Evolutionary conservation across 2,888 invertebrate species (phyloP), one percentile per base, ranked within the genome.

Genomic region (Netelia fuscicornis): DNA sequence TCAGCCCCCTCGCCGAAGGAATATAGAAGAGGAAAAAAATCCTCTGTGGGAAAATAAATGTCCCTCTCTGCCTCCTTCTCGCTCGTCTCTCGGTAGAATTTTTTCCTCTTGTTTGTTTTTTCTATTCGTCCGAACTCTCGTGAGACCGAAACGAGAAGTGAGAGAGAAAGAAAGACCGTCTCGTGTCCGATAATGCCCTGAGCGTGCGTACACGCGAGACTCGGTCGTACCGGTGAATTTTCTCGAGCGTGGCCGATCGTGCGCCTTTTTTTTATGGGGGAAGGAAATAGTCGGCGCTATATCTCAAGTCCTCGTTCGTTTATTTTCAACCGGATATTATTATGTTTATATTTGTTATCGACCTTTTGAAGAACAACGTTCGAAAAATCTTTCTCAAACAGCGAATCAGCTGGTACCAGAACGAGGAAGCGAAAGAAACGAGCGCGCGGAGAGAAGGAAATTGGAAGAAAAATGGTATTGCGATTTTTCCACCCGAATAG

Each of bases 41-140:
- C 67, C 67, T 13, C 48, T 48, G 48, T 68, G 67, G 42, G 77
- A 77, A 77, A 58, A 77, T 37, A 58, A 58, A 58, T 20, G 20
- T 76, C 20, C 20, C 20, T 54, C 54, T 60, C 30, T 3, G 42
- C 37, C 23, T 20, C 52, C 37, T 58, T 58, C 58, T 58, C 20
- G 20, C 20, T 20, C 58, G 20, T 58, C 20, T 58, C 20, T 58
- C 58, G 58, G 48, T 48, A 48, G 3, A 13, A 13, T 48, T 58
- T 17, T 17, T 23, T 42, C n/a, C 23, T 52, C n/a, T 62, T 62
- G 10, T 48, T 13, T 9, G 20, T n/a, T 54, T 13, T 20, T 25
- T 58, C 60, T 23, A 42, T 64, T 17, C 17, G 20, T 67, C 65
- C 9, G n/a, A 37, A 44, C 13, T 23, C 10, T 54, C 64, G 44